Conservation (phyloP, 2,888 invertebrate genomes). For the Halictus quadricinctus region DNA sequence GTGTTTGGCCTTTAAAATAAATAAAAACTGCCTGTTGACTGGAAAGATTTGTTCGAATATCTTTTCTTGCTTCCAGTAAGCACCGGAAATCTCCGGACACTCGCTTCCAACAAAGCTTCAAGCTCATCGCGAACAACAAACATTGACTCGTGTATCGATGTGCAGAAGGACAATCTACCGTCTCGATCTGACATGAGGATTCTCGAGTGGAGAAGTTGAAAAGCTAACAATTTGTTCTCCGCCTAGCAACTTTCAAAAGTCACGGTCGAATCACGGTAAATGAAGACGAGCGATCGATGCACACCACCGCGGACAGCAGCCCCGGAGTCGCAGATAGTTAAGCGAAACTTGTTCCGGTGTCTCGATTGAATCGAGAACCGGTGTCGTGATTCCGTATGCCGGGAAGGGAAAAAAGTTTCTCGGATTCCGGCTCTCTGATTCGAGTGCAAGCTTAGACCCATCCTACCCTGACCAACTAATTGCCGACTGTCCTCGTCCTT, state of each 20-base stretch:
- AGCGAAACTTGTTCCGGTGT: conserved; percentile 20
- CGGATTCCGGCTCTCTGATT: conserved; percentile 18
- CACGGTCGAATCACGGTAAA: conserved; percentile 17
- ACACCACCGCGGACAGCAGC: background rate
- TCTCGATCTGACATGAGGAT: background rate
- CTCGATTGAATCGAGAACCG: conserved; percentile 37
- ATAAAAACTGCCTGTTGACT: too few relatives aligned
- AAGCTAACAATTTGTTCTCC: conserved; percentile 1
- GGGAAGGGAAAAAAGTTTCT: conserved; percentile 21
- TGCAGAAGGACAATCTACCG: background rate
- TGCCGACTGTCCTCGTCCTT: conserved; percentile 22
- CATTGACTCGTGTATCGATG: background rate
- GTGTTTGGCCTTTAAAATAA: too few relatives aligned
- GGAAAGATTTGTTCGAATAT: background rate
- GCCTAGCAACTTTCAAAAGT: background rate
- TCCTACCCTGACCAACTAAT: conserved; percentile 15
- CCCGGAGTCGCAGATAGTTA: conserved; percentile 4
- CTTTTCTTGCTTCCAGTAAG: too few relatives aligned
- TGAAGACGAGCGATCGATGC: conserved; percentile 22
- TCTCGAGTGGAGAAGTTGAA: background rate
- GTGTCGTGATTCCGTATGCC: conserved; percentile 34
- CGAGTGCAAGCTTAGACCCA: conserved; percentile 13
- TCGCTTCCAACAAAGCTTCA: background rate
- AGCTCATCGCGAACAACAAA: background rate
- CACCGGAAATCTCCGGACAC: too few relatives aligned